Evolutionary conservation across 2,113 vertebrate species (phyloP), one percentile per base, ranked within the genome.

Genomic region (Arothron firmamentum): DNA sequence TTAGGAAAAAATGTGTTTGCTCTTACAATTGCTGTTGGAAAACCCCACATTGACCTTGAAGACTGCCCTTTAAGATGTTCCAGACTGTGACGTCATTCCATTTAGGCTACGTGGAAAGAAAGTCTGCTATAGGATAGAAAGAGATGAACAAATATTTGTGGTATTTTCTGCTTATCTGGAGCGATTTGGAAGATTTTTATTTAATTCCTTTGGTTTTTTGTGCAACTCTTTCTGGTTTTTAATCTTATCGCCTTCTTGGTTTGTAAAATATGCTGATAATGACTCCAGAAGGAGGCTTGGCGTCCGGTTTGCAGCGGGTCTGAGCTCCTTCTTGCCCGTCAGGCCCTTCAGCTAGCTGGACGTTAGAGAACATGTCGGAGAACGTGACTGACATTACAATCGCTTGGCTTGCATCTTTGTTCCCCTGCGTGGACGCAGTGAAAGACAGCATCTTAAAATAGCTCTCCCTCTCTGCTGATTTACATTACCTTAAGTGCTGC

Each of bases 401-500:
- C 68, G 75, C 78, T 74, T 82, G 84, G 81, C 81, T 79, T 82
- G 80, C 67, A 61, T 83, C 81, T 84, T 87, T 86, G 84, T 86
- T 74, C 74, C 62, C 65, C 31, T 67, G 66, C 62, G 72, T 63
- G 68, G 73, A 77, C 85, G 48, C 66, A 65, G 56, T 81, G 77
- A 88, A 84, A 88, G 80, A 79, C 62, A 12, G 59, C 28, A 17
- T 82, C 89, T 86, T 88, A 90, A 90, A 90, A 90, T 89, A 90
- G 81, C 79, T 67, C 60, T 51, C 55, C 20, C 62, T 74, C 66
- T 42, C 65, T 72, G 57, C 65, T 87, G 88, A 89, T 85, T 89
- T 87, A 80, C 81, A 86, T 90, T 88, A 86, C 55, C 72, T 77
- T 86, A 89, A 90, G 88, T 91, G 89, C 88, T 86, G 70, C 63